These are phyloP conservation scores for Cyclophora punctaria DNA, from an alignment of 2,888 invertebrate species.

Conservation along the genomic window DNA sequence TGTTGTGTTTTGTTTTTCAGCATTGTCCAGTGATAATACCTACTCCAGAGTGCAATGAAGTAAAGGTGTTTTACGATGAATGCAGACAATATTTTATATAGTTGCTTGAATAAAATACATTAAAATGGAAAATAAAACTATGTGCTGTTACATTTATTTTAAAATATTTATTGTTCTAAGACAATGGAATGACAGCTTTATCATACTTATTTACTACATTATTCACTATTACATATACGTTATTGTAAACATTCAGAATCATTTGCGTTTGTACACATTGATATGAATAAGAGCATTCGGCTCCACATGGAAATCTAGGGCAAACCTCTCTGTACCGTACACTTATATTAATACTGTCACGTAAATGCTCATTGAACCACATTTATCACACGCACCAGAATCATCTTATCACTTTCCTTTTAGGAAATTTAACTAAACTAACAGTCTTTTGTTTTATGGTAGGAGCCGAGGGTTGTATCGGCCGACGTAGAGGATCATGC, in stretches of 20 bases:
- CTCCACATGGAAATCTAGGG: constrained; percentile 10
- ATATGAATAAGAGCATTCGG: constrained; percentile 40
- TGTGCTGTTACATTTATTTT: constrained; percentile 32
- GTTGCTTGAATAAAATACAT: constrained; percentile 2
- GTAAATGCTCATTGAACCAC: constrained; percentile 62
- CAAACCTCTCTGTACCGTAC: constrained; percentile 30
- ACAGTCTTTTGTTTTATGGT: constrained; percentile 77
- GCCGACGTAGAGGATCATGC: constrained; percentile 90
- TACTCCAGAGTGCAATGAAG: constrained; percentile 30
- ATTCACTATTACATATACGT: constrained; percentile 35
- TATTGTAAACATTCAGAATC: constrained; percentile 40
- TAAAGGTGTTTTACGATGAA: constrained; percentile 37
- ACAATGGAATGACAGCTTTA: constrained; percentile 41
- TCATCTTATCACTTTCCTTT: constrained; percentile 66
- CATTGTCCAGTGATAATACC: constrained; percentile 41
- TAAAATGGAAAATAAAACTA: constrained; percentile 3
- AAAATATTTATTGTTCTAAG: constrained; percentile 29
- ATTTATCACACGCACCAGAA: constrained; percentile 63
- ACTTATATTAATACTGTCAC: constrained; percentile 69
- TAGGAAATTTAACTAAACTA: constrained; percentile 65
- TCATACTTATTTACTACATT: constrained; percentile 29
- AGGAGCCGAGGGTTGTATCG: constrained; percentile 89
- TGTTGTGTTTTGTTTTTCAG: constrained; percentile 24
- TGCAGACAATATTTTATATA: constrained; percentile 38
- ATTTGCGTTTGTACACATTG: constrained; percentile 47